Evolutionary conservation across 1,140 invertebrate species (phyloP).

Genomic region (Rhopalosiphum maidis): DNA sequence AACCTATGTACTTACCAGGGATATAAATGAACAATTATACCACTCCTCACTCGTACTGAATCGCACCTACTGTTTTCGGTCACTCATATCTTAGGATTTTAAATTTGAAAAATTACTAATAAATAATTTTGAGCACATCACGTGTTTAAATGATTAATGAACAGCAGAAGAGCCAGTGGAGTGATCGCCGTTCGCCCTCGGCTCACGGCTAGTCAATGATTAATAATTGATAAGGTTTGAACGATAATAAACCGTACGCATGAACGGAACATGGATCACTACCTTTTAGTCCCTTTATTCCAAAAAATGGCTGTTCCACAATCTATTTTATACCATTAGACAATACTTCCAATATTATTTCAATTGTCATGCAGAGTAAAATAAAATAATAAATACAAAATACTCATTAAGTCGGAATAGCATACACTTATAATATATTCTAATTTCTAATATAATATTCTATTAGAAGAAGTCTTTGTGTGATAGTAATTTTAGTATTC

Average conservation of each 20-base stretch:
- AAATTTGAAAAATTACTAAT: slow-evolving; percentile 30
- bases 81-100: not conserved
- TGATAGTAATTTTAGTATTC: too few relatives aligned
- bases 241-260: not conserved
- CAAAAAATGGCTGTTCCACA: too few relatives aligned
- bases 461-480: too few relatives aligned
- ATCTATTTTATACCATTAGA: too few relatives aligned
- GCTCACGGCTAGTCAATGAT: not conserved
- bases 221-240: slow-evolving; percentile 15
- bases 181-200: not conserved
- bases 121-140: not conserved
- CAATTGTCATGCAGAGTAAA: too few relatives aligned
- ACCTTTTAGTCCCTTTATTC: too few relatives aligned
- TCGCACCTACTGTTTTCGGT: not conserved
- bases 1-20: not conserved
- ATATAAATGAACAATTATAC: not conserved
- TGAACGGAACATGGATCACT: too few relatives aligned
- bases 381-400: too few relatives aligned
- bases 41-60: not conserved
- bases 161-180: not conserved
- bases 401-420: too few relatives aligned
- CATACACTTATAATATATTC: too few relatives aligned
- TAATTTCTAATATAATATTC: too few relatives aligned
- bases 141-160: not conserved
- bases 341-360: too few relatives aligned